These are phyloP conservation scores for Drosophila bipectinata DNA, from an alignment of 1,140 invertebrate species.

Conservation along the genomic window DNA sequence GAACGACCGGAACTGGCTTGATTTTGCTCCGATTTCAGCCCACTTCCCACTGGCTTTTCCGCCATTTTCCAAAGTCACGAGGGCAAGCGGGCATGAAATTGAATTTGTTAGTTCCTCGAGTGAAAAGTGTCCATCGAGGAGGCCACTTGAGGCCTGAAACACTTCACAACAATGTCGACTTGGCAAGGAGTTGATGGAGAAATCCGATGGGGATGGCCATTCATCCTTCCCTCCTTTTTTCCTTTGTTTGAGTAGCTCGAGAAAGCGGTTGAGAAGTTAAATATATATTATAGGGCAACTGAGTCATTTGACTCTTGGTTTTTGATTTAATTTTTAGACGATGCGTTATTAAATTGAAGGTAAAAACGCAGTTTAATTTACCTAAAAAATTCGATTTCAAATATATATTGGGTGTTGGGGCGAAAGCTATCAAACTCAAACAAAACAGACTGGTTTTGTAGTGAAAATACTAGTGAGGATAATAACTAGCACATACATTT, in stretches of 20 bases:
- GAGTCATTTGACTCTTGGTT: not conserved
- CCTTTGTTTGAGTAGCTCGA: not conserved
- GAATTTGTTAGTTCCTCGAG: conserved; percentile 47
- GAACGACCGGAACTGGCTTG: conserved; percentile 2
- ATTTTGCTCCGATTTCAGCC: not conserved
- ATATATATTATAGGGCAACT: not conserved
- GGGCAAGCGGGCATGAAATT: conserved; percentile 62
- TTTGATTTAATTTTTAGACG: not conserved
- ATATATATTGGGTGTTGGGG: too few relatives aligned
- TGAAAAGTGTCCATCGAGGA: conserved; percentile 7
- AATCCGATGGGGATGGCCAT: not conserved
- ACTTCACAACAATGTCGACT: conserved; percentile 2
- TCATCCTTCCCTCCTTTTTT: not conserved
- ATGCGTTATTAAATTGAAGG: too few relatives aligned
- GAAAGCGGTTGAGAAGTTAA: not conserved
- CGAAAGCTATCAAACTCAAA: too few relatives aligned
- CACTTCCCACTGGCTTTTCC: not conserved
- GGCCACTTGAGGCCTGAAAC: conserved; percentile 6
- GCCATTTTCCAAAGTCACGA: conserved; percentile 20
- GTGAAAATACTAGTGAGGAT: too few relatives aligned
- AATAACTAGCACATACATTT: too few relatives aligned
- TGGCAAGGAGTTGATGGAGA: conserved; percentile 1
- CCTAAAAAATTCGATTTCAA: too few relatives aligned
- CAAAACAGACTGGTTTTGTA: too few relatives aligned
- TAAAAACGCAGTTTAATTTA: too few relatives aligned